Evolutionary conservation across 2,113 vertebrate genomes (phyloP).

Genomic region (Lepidothrix coronata): DNA sequence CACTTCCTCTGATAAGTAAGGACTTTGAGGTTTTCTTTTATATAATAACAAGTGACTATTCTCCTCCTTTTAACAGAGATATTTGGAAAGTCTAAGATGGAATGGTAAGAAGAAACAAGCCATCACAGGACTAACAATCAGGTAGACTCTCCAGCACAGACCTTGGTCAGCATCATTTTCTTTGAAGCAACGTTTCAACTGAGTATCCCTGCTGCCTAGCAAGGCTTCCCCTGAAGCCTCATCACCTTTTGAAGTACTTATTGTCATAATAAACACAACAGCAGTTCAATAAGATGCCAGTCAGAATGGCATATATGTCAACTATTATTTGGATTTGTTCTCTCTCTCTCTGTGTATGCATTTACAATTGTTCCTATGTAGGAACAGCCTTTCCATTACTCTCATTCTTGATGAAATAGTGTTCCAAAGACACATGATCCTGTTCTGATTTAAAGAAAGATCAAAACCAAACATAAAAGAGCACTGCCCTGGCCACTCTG

Average conservation of each 20-base stretch:
- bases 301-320: not conserved
- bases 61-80: not conserved
- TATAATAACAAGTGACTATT: not conserved
- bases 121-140: not conserved
- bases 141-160: not conserved
- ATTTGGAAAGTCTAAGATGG: not conserved
- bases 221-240: not conserved
- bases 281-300: not conserved
- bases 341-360: not conserved
- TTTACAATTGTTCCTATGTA: not conserved
- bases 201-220: not conserved
- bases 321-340: not conserved
- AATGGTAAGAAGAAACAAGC: not conserved
- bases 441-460: not conserved
- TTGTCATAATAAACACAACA: not conserved
- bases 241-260: not conserved
- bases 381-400: not conserved
- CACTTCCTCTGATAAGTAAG: not conserved
- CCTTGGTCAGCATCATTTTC: not conserved
- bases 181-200: not conserved
- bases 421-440: not conserved
- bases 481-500: not conserved
- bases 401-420: not conserved
- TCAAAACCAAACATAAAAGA: not conserved
- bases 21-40: not conserved